Conservation (phyloP, 1,140 invertebrate genomes). For the Drosophila orosa region DNA sequence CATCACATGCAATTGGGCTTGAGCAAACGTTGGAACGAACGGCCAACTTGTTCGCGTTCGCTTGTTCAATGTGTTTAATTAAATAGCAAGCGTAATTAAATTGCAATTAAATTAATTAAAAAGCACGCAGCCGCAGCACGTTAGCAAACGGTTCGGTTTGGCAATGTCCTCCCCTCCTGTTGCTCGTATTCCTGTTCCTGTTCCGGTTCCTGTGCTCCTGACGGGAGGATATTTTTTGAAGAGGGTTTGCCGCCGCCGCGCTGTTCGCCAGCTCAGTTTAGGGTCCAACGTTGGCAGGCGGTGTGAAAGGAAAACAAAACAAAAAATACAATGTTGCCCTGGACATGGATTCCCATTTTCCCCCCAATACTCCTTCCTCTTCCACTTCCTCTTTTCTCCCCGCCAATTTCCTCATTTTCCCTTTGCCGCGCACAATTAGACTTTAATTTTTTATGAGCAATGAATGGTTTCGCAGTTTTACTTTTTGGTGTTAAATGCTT, state of each 20-base stretch:
- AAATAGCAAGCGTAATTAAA: constrained; percentile 84
- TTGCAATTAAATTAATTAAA: constrained; percentile 84
- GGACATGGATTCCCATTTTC: constrained; percentile 23
- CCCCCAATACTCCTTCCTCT: neutral
- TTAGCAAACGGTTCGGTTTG: constrained; percentile 52
- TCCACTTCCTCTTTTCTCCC: neutral
- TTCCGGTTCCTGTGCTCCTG: constrained; percentile 23
- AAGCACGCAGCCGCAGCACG: constrained; percentile 67
- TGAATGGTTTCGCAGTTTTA: constrained; percentile 72
- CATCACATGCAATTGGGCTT: constrained; percentile 43
- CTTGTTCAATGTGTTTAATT: constrained; percentile 81
- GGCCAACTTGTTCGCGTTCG: constrained; percentile 46
- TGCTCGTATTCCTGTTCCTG: constrained; percentile 24
- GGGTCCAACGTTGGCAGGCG: constrained; percentile 27
- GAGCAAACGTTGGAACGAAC: constrained; percentile 37
- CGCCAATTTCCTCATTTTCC: constrained; percentile 37
- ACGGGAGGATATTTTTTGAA: constrained; percentile 42
- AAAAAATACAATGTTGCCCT: constrained; percentile 48
- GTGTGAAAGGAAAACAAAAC: constrained; percentile 54
- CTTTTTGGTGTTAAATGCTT: constrained; percentile 79
- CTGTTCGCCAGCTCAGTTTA: constrained; percentile 26
- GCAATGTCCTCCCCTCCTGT: constrained; percentile 15
- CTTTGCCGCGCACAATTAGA: constrained; percentile 64
- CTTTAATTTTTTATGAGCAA: constrained; percentile 80
- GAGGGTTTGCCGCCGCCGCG: constrained; percentile 14